Conservation (phyloP, 23 tunicate species). For the Trididemnum nubilum region DNA sequence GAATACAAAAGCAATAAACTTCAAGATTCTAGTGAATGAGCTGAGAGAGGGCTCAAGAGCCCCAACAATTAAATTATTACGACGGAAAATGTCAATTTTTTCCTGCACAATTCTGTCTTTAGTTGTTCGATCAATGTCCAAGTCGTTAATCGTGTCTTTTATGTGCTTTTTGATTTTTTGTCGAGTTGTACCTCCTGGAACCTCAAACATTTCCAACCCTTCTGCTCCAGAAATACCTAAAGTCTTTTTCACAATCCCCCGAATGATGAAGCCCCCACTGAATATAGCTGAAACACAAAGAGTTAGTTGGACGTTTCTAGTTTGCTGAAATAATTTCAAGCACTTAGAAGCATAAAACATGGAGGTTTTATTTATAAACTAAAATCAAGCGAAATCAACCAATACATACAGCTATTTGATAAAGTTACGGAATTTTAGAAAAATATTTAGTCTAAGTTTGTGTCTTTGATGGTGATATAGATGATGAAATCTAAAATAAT, state of each 20-base stretch:
- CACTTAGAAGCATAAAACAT: too few species aligned
- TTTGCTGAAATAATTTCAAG: background rate
- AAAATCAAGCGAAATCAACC: too few species aligned
- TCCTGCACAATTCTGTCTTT: constrained; percentile 73
- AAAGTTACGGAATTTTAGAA: too few species aligned
- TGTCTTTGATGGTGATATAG: too few species aligned
- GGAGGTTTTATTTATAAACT: too few species aligned
- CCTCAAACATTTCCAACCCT: constrained; percentile 39
- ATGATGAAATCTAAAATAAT: too few species aligned
- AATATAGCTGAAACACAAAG: constrained; percentile 51
- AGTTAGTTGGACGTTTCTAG: background rate
- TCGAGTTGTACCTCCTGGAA: constrained; percentile 28
- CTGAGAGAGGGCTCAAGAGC: constrained; percentile 43
- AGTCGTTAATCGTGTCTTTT: constrained; percentile 46
- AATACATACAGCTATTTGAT: too few species aligned
- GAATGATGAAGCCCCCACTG: constrained; percentile 61
- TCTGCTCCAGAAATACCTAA: constrained; percentile 45
- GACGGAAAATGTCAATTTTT: constrained; percentile 53
- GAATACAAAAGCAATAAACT: constrained; percentile 11
- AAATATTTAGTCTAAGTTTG: too few species aligned
- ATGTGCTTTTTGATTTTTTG: constrained; percentile 49
- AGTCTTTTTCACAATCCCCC: constrained; percentile 40
- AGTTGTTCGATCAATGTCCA: constrained; percentile 27
- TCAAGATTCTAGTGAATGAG: constrained; percentile 40
- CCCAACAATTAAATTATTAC: constrained; percentile 52